These are phyloP conservation scores for Bilobella aurantiaca DNA, from an alignment of 1,140 invertebrate species.

Conservation along the genomic window DNA sequence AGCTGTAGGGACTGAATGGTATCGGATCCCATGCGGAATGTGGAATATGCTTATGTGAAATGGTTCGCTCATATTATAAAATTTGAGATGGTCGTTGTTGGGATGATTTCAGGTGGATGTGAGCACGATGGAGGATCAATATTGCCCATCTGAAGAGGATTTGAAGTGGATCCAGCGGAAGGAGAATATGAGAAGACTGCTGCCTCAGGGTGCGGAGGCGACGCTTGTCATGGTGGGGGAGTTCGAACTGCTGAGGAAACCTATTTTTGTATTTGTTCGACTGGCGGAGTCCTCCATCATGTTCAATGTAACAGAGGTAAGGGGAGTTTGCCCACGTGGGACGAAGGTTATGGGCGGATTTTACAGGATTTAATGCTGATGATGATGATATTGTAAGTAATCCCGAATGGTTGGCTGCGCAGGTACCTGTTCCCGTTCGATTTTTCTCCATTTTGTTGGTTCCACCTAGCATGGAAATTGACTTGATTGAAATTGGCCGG, in stretches of 20 bases:
- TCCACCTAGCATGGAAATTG: slow-evolving; percentile 65
- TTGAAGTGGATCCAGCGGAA: slow-evolving; percentile 25
- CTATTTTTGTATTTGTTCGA: slow-evolving; percentile 83
- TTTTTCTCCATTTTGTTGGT: slow-evolving; percentile 89
- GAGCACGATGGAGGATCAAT: slow-evolving; percentile 10
- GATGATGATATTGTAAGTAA: too few species aligned
- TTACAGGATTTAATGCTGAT: too few species aligned
- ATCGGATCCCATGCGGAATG: too few species aligned
- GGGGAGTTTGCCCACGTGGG: too few species aligned
- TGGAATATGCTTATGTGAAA: too few species aligned
- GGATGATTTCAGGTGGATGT: slow-evolving; percentile 13
- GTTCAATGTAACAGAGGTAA: slow-evolving; percentile 78
- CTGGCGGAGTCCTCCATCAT: slow-evolving; percentile 74
- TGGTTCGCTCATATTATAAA: too few species aligned
- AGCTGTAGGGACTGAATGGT: too few species aligned
- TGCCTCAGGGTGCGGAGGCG: slow-evolving; percentile 77
- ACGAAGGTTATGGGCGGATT: too few species aligned
- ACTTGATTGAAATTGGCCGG: slow-evolving; percentile 91
- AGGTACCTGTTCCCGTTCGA: slow-evolving; percentile 64
- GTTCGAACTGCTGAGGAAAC: slow-evolving; percentile 76
- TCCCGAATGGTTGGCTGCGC: not conserved
- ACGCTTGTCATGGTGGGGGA: slow-evolving; percentile 77
- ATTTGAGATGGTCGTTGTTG: too few species aligned
- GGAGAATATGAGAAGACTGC: slow-evolving; percentile 14
- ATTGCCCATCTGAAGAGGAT: slow-evolving; percentile 26